Evolutionary conservation across 1,140 invertebrate genomes (phyloP), one percentile per base, ranked within the genome.

Genomic region (Aphelinus certus): DNA sequence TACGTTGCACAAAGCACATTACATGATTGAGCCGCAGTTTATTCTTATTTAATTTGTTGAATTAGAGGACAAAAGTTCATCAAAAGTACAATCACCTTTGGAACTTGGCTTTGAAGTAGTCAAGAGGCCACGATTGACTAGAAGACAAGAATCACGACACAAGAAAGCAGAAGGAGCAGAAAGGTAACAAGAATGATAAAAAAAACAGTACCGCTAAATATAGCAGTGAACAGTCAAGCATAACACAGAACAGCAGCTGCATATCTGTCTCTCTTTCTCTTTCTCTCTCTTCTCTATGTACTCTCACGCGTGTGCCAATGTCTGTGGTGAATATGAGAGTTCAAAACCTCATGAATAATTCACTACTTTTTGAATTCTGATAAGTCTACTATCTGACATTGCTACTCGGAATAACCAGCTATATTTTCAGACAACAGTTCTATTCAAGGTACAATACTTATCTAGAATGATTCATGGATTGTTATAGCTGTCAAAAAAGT

Each of bases 181-280:
- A 48, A 77, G 75, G 47, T 70, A 71, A 70, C 60, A 73, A 76
- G 71, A 63, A 73, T 61, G 77, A 80, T 64, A 79, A 83, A 82
- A 78, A 84, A 82, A 83, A 80, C 80, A 76, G 71, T 67, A 63
- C 53, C 4, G 67, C 82, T 85, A 86, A 86, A 85, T 86, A 84
- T 86, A 86, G 83, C 70, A 83, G 79, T 82, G 83, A 84, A 82
- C 80, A 79, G 78, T 83, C 76, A 74, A 78, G 75, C 79, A 51
- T 73, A 79, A 78, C 75, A 80, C 73, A 71, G 71, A 76, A 61
- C 73, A 76, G 63, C 67, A 81, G 51, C 73, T 80, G 71, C 75
- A 73, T 78, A 71, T 76, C 64, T 78, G 71, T 77, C 63, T 69
- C 60, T 71, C 26, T 26, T 26, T 26, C 26, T 26, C 26, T 26